Evolutionary conservation across 37 sponge, comb jelly and placozoan genomes (phyloP).

Genomic region (Haliclona indistincta): DNA sequence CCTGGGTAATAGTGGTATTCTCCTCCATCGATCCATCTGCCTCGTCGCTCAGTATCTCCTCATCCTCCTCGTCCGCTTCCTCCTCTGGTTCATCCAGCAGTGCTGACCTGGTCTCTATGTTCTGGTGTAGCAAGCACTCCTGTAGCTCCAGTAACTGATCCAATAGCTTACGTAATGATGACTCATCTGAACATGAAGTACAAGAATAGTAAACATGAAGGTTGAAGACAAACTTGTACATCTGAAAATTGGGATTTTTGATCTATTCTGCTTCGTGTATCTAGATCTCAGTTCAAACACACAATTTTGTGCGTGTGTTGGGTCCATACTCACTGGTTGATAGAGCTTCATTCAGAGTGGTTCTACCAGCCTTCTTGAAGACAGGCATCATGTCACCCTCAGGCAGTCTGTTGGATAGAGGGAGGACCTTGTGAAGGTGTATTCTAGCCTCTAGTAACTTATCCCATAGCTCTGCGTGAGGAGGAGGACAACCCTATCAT

Average conservation of each 20-base stretch:
- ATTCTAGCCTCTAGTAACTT: slow-evolving; percentile 81
- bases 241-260: too few relatives aligned
- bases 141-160: slow-evolving; percentile 46
- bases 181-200: slow-evolving; percentile 5
- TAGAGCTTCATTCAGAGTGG: neutral
- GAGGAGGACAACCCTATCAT: too few relatives aligned
- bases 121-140: slow-evolving; percentile 17
- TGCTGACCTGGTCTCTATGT: slow-evolving; percentile 15
- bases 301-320: neutral
- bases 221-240: neutral
- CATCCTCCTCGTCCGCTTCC: neutral
- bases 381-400: slow-evolving; percentile 19
- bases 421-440: slow-evolving; percentile 58
- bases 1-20: neutral
- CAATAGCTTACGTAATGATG: slow-evolving; percentile 15
- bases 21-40: neutral
- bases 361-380: slow-evolving; percentile 43
- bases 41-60: neutral
- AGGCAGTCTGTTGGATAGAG: slow-evolving; percentile 71
- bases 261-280: too few relatives aligned
- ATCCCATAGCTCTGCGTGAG: too few relatives aligned
- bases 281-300: too few relatives aligned
- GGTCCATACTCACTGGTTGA: slow-evolving; percentile 12
- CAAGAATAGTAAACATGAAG: neutral
- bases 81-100: neutral